These are phyloP conservation scores for Melanotaenia duboulayi DNA, from an alignment of 2,113 vertebrate species.

Conservation along the genomic window DNA sequence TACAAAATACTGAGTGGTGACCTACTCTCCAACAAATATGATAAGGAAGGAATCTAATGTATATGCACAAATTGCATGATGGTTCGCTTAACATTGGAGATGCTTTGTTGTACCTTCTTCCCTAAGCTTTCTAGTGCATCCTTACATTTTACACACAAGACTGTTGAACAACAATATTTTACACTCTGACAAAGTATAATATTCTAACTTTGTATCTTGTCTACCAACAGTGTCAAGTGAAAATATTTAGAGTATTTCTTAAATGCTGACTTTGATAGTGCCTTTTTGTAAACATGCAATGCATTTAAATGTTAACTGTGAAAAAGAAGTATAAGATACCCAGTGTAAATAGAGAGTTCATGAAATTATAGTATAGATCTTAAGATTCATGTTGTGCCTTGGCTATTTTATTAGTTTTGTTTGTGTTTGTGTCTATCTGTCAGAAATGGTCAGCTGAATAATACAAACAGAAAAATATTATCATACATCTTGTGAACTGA, in stretches of 20 bases:
- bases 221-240: neutral
- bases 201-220: neutral
- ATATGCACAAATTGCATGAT: no score
- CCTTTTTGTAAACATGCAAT: neutral
- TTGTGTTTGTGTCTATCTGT: neutral
- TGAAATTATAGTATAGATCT: slow-evolving; percentile 2
- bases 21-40: no score
- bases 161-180: neutral
- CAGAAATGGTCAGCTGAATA: neutral
- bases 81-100: neutral
- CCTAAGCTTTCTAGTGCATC: no score
- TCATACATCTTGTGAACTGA: slow-evolving; percentile 9
- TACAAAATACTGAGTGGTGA: no score
- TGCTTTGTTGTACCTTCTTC: neutral
- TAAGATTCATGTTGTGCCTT: neutral
- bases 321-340: slow-evolving; percentile 27
- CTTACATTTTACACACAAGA: no score
- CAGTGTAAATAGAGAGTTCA: neutral
- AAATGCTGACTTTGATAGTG: neutral
- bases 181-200: neutral
- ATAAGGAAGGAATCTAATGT: no score
- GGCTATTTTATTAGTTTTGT: slow-evolving; percentile 5
- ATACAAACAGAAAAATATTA: neutral
- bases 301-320: slow-evolving; percentile 23
- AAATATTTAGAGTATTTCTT: neutral